Base-by-base conservation (phyloP, 2,797 vertebrate species). In the Pangasius mekongensis region DNA sequence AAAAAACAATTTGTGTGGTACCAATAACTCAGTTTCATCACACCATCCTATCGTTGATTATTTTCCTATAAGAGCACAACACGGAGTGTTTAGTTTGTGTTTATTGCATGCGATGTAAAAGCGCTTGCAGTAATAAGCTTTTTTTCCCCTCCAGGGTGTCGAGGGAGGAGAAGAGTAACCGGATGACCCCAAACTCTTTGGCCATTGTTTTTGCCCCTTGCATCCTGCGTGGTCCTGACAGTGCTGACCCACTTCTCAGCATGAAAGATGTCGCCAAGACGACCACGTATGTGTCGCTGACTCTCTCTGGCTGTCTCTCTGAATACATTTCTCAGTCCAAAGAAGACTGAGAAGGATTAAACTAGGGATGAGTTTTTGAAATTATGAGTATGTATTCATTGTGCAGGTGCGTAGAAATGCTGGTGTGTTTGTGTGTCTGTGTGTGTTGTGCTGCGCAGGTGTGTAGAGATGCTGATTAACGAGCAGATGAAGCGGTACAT, bases 241-340 rank as follows among this genome's bases (percentile, higher is more conserved):
- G 94, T 20, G 97, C 97, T 0, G 99, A 99, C 93, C 99, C 99
- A 0, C 93, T 99, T 83, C 97, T 97, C 92, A 99, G 98, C 95
- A 98, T 99, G 98, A 99, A 98, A 93, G 98, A 99, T 0, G 98
- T 99, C 0, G 97, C 98, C 91, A 99, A 99, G 94, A 97, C 98
- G 24, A 99, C 98, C 91, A 97, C 92, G 99, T 99, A 94, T 97
- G 98, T 93, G 86, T 54, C 22, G 49, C 10, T 47, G n/a, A 76
- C 22, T 66, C 4, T 14, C 4, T 33, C 49, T 22, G 16, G 54
- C 27, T n/a, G n/a, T 27, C 30, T 74, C 16, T 39, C 13, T 85
- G 3, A 36, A 33, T 60, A 27, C 8, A 33, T 62, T 43, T 62
- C 33, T 60, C n/a, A 30, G 36, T 43, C 24, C 24, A n/a, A 39